Conservation (phyloP, 1,140 invertebrate species). For the Lordiphosa clarofinis region DNA sequence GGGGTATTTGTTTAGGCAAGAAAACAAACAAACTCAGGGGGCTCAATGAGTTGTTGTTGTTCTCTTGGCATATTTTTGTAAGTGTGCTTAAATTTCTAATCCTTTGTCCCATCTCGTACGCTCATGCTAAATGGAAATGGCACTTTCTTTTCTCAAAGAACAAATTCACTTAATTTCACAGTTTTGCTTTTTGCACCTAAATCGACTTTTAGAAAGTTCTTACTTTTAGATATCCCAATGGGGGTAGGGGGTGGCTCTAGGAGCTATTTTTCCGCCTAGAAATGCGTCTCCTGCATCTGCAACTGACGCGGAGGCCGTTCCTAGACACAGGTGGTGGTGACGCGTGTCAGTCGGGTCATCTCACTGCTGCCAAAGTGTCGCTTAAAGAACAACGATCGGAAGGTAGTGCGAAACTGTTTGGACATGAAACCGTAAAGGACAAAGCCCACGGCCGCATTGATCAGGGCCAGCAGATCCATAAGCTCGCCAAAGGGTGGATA, state of each 20-base stretch:
- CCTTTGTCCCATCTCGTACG: not conserved
- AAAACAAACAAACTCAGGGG: conserved; percentile 22
- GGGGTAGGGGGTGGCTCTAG: not conserved
- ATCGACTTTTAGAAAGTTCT: conserved; percentile 62
- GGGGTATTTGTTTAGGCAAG: conserved; percentile 6
- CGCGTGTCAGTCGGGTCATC: conserved; percentile 80
- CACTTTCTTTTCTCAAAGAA: too few species aligned
- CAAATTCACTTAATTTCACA: conserved; percentile 41
- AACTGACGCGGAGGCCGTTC: not conserved
- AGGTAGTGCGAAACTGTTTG: conserved; percentile 93
- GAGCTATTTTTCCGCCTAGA: not conserved
- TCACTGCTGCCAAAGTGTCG: conserved; percentile 80
- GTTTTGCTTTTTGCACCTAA: conserved; percentile 29
- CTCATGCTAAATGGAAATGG: not conserved
- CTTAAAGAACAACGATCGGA: conserved; percentile 86
- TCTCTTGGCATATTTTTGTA: conserved; percentile 9
- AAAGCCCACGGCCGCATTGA: conserved; percentile 96
- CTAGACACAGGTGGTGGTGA: conserved; percentile 81
- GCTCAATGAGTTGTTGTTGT: conserved; percentile 19
- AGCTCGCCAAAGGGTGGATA: conserved; percentile 91
- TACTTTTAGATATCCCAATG: conserved; percentile 15
- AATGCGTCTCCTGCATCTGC: not conserved
- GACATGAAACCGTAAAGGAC: conserved; percentile 97
- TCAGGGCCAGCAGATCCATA: conserved; percentile 94
- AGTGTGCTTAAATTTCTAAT: conserved; percentile 8